A percentile compares a stretch with the other conserved stretches of the same genome.
Conservation (phyloP, 2,888 invertebrate species). For the Drosophila kambysellisi region DNA sequence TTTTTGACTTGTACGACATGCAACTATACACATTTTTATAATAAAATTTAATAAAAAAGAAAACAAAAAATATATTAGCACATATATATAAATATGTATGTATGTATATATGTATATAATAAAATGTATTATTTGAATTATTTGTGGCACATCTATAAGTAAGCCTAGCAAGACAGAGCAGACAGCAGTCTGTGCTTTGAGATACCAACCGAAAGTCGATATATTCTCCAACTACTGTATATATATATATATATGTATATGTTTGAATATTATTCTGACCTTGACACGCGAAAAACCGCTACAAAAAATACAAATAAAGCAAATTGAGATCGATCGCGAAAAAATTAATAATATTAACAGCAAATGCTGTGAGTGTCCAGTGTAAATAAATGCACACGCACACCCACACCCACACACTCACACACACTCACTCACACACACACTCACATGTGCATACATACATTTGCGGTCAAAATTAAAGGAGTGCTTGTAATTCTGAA, state of each 20-base stretch:
- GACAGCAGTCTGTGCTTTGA: conserved; percentile 47
- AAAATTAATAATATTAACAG: background rate
- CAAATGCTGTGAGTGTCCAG: background rate
- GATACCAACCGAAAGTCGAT: conserved; percentile 20
- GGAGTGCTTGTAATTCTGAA: background rate
- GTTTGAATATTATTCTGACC: conserved; percentile 2
- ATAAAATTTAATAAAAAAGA: conserved; percentile 23
- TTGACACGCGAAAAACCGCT: conserved; percentile 9
- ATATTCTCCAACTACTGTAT: background rate
- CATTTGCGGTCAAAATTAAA: background rate
- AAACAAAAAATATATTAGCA: conserved; percentile 1
- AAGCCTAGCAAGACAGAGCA: conserved; percentile 6
- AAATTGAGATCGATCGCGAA: no score
- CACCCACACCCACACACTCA: background rate
- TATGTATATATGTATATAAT: background rate
- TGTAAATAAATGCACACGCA: background rate
- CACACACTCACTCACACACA: conserved; percentile 1
- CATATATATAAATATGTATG: background rate
- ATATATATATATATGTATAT: no score
- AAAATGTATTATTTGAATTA: background rate
- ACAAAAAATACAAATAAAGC: background rate
- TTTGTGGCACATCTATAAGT: conserved; percentile 50
- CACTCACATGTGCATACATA: conserved; percentile 3
- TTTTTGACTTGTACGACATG: conserved; percentile 70
- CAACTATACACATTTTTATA: conserved; percentile 64